Evolutionary conservation across 2,113 vertebrate species (phyloP).

Genomic region (Formicarius rufipectus): DNA sequence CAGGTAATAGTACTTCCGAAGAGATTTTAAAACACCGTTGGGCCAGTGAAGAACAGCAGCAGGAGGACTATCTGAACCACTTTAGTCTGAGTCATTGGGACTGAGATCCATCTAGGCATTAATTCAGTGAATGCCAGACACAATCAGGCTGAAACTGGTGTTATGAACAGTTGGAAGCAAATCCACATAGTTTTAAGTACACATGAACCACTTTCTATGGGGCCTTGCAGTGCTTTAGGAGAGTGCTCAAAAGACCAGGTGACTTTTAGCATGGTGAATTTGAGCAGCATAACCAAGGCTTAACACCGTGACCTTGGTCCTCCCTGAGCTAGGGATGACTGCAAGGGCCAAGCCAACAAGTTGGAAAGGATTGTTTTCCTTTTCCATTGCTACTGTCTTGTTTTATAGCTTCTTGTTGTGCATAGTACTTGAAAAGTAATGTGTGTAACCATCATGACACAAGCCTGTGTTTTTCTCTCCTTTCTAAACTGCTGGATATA

Average conservation of each 20-base stretch:
- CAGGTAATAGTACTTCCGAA: not conserved
- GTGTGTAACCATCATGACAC: not conserved
- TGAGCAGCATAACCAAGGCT: not conserved
- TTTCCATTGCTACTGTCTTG: not conserved
- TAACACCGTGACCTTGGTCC: not conserved
- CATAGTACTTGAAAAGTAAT: not conserved
- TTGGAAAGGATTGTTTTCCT: not conserved
- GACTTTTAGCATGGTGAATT: constrained; percentile 5
- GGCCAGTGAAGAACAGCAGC: not conserved
- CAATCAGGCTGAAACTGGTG: constrained; percentile 29
- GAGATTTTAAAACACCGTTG: not conserved
- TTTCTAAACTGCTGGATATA: not conserved
- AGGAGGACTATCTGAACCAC: not conserved
- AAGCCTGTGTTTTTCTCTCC: not conserved
- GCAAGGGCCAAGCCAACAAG: not conserved
- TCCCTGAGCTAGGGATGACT: not conserved
- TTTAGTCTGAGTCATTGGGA: not conserved
- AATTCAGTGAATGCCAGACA: constrained; percentile 14
- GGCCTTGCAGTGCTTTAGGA: constrained; percentile 17
- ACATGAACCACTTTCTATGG: constrained; percentile 4
- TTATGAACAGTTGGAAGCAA: constrained; percentile 1
- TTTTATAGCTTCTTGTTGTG: not conserved
- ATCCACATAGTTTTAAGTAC: constrained; percentile 41
- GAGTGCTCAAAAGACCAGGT: constrained; percentile 1
- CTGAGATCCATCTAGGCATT: constrained; percentile 20